Evolutionary conservation across 2,113 vertebrate species (phyloP), one percentile per base, ranked within the genome.

Genomic region (Grammomys surdaster): DNA sequence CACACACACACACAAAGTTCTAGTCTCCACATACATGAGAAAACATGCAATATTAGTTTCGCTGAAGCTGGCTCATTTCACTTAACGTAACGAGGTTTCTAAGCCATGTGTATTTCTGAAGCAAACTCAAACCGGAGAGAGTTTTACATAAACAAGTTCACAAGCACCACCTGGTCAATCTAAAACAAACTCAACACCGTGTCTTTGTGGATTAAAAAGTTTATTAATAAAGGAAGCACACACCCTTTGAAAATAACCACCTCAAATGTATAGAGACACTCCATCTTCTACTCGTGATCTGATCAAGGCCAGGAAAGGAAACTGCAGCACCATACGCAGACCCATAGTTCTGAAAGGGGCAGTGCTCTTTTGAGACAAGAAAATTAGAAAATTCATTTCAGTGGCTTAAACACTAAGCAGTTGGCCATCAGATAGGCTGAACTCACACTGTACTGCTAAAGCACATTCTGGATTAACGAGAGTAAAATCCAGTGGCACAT

Each of bases 181-280:
- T 4, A 92, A 96, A 95, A 67, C 0, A 40, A 8, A 58, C 36
- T 56, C 85, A 77, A 54, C 28, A 40, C 0, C 1, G 46, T 22
- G 26, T 58, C 73, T 94, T 89, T 88, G 69, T 40, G 88, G 73
- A 69, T 78, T 26, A 78, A 97, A 93, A 96, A 88, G 2, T 97
- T 86, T 92, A 81, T 86, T 97, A 93, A 96, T 60, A 97, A 94
- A 94, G 73, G 33, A 96, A 97, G 97, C 8, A 26, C 54, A n/a
- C 1, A 0, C 16, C 12, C 87, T 97, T 90, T 7, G 88, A 89
- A 96, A 92, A 92, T 88, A 89, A 73, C 40, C 33, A 33, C 76
- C 56, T 94, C 85, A 80, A 78, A 58, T 0, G 88, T 36, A 24
- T 77, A 80, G 2, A 91, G 94, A 97, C 31, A 28, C 91, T 96